phyloP scores from a whole-genome alignment of 2,113 vertebrate species.

The Xenopus laevis region DNA sequence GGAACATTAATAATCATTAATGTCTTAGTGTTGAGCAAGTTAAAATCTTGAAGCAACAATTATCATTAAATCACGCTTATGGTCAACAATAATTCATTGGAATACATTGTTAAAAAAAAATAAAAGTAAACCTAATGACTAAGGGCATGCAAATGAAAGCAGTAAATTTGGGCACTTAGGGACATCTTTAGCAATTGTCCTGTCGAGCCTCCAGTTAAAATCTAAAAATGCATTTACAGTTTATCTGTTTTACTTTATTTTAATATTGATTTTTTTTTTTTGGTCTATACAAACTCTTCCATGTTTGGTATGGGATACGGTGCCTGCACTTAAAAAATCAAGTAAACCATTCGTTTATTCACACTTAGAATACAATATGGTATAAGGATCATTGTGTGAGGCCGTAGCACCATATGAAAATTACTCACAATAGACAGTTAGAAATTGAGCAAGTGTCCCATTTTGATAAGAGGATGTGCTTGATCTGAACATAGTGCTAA shows the following conservation, averaged over 20 bases:
- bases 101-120: constrained; percentile 43
- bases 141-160: constrained; percentile 42
- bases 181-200: constrained; percentile 25
- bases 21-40: constrained; percentile 45
- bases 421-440: too few relatives aligned
- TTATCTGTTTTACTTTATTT: too few relatives aligned
- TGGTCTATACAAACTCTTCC: background rate
- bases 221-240: too few relatives aligned
- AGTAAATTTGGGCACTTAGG: constrained; percentile 34
- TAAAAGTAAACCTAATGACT: constrained; percentile 17
- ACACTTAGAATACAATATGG: too few relatives aligned
- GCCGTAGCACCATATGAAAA: too few relatives aligned
- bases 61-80: constrained; percentile 49
- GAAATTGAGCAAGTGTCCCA: too few relatives aligned
- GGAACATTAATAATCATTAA: constrained; percentile 48
- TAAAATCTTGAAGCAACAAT: constrained; percentile 48
- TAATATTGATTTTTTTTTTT: too few relatives aligned
- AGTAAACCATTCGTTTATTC: too few relatives aligned
- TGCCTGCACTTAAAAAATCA: background rate
- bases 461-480: too few relatives aligned
- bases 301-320: background rate
- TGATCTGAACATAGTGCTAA: too few relatives aligned
- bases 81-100: constrained; percentile 47
- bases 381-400: too few relatives aligned
- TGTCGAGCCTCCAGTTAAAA: background rate